A percentile compares a stretch with the other conserved stretches of the same genome.
Conservation (phyloP, 1,140 invertebrate species). For the Apis cerana region DNA sequence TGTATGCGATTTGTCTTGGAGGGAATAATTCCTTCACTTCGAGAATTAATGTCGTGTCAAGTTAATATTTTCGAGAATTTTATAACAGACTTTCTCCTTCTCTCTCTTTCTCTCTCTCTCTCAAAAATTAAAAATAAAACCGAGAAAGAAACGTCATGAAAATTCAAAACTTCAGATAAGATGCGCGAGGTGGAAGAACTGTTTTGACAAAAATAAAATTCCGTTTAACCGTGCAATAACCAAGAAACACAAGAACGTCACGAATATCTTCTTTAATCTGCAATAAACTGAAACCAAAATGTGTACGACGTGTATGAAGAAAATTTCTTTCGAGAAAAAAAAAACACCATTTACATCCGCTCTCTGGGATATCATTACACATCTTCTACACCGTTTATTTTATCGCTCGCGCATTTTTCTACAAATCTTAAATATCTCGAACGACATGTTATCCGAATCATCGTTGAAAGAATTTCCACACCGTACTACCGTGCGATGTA, state of each 20-base stretch:
- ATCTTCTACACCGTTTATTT: background rate
- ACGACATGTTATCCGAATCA: too few relatives aligned
- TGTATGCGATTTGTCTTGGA: background rate
- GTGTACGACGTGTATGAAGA: background rate
- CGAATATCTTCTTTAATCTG: conserved; percentile 12
- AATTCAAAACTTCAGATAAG: background rate
- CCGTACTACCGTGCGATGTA: background rate
- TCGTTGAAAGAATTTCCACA: background rate
- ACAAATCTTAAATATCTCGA: background rate
- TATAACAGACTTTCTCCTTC: too few relatives aligned
- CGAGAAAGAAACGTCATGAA: background rate
- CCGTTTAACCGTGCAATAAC: background rate
- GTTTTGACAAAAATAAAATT: background rate
- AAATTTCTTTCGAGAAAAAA: background rate
- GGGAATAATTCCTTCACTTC: too few relatives aligned
- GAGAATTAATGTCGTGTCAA: background rate
- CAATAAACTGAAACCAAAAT: background rate
- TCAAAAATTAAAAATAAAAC: background rate
- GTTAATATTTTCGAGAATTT: too few relatives aligned
- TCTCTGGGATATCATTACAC: background rate
- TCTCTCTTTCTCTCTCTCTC: too few relatives aligned
- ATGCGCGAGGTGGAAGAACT: background rate
- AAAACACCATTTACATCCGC: background rate
- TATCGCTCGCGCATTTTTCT: background rate
- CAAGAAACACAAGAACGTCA: conserved; percentile 17